A percentile compares a stretch with the other conserved stretches of the same genome.
Evolutionary conservation across 2,113 vertebrate species (phyloP).

Genomic region (Triplophysa rosa): DNA sequence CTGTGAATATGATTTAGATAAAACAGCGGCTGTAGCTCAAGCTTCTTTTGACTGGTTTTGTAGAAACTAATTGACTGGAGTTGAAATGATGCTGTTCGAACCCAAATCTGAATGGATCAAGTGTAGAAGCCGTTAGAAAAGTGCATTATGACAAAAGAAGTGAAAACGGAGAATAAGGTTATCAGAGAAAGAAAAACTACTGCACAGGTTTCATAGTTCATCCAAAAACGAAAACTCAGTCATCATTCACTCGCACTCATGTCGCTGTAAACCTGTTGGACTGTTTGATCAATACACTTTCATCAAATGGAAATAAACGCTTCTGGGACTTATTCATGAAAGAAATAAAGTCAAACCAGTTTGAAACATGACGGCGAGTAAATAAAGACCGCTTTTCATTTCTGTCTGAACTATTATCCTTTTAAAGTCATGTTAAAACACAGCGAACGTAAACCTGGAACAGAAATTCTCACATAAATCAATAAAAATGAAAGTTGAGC

Average conservation of each 20-base stretch:
- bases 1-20: no score
- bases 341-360: background rate
- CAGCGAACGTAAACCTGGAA: constrained; percentile 29
- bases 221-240: background rate
- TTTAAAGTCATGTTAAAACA: constrained; percentile 29
- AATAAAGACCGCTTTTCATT: background rate
- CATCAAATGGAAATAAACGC: no score
- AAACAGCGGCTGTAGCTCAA: no score
- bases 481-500: background rate
- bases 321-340: no score
- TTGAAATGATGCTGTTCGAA: constrained; percentile 43
- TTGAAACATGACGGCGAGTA: background rate
- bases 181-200: constrained; percentile 11
- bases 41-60: no score
- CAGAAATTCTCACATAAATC: background rate
- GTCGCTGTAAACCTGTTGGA: background rate
- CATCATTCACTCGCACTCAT: background rate
- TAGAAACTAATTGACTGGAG: background rate
- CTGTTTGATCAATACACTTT: no score
- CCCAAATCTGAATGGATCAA: constrained; percentile 25
- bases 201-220: constrained; percentile 12
- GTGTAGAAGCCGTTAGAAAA: constrained; percentile 33
- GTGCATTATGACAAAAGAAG: constrained; percentile 57
- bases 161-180: background rate
- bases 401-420: background rate